Evolutionary conservation across 1,140 invertebrate genomes (phyloP).

Genomic region (Trissolcus basalis): DNA sequence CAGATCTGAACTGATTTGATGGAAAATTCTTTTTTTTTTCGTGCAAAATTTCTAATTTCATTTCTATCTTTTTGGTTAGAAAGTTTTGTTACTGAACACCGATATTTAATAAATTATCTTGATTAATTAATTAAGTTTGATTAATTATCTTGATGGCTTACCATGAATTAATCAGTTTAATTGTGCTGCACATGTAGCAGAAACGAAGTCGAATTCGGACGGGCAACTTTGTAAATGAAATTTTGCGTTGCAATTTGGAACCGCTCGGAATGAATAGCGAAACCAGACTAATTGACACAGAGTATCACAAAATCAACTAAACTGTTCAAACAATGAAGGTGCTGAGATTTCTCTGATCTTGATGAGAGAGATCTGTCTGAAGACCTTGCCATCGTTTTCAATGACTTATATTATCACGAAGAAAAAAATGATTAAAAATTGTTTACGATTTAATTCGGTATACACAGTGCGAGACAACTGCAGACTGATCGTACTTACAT

Average conservation of each 20-base stretch:
- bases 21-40: no score
- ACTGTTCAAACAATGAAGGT: constrained; percentile 32
- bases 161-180: no score
- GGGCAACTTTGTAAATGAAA: not conserved
- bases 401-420: constrained; percentile 1
- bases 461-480: no score
- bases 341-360: constrained; percentile 45
- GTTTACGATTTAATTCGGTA: not conserved
- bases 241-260: not conserved
- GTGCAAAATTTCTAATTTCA: no score
- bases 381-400: constrained; percentile 43
- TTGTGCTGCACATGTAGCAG: no score
- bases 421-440: constrained; percentile 7
- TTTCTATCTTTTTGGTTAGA: no score
- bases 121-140: no score
- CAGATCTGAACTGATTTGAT: no score
- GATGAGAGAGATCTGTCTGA: constrained; percentile 39
- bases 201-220: not conserved
- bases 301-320: constrained; percentile 35
- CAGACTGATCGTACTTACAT: no score
- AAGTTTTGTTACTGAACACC: no score
- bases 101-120: no score
- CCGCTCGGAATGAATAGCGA: constrained; percentile 24
- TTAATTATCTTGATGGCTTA: no score
- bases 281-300: constrained; percentile 36